Base-by-base conservation (phyloP, 2,113 vertebrate genomes). In the Pavo muticus region DNA sequence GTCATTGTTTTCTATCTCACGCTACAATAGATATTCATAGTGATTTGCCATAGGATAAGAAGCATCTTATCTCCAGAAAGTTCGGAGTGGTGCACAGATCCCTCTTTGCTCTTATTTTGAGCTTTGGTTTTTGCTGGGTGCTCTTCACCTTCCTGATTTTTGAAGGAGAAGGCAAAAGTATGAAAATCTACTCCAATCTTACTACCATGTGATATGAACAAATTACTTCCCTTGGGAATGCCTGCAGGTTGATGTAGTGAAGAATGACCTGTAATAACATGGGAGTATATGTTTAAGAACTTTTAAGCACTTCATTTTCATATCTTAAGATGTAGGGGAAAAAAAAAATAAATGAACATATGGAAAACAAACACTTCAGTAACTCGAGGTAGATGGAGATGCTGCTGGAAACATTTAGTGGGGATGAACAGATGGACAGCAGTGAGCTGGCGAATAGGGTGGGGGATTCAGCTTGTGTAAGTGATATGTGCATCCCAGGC, bases 311-410 rank as follows among this genome's bases (percentile, higher is more conserved):
- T 85, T 92, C 3, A 8, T 54, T 82, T 68, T 91, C 73, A 6
- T 76, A 84, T 94, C 67, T 93, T 18, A 79, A 84, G 65, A 72
- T 69, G 44, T 45, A 75, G 52, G 5, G 45, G 24, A 8, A 14
- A 50, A 25, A n/a, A 79, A 37, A 80, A 88, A 30, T 10, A 67
- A 9, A 86, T 24, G 42, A 93, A 71, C 52, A 47, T 30, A 60
- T 13, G 54, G 44, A 40, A 68, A 91, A 23, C 42, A 97, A 91
- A 90, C 60, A 88, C 75, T 86, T 80, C 42, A 77, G 45, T 18
- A 56, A 48, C 54, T 92, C 56, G 83, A 79, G 59, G 76, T n/a
- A 32, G 27, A 42, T 14, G 59, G 81, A 39, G 21, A 10, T 24
- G 18, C 27, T 82, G 25, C 40, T 92, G 54, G 61, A 89, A 91